Conservation (phyloP, 2,113 vertebrate species). For the Pseudolaguvia tuberculata region DNA sequence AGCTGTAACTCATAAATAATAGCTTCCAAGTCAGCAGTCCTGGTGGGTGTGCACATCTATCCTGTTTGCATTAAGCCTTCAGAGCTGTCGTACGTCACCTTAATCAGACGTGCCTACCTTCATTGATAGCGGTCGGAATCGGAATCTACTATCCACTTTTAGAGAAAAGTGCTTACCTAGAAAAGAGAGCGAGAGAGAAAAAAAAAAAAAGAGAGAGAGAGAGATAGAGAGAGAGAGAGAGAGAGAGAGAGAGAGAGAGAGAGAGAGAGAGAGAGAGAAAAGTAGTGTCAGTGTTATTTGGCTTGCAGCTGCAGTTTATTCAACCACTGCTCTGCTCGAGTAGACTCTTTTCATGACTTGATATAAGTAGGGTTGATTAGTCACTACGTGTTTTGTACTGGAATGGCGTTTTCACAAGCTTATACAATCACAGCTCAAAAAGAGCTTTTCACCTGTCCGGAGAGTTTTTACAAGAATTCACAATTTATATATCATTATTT, state of each 20-base stretch:
- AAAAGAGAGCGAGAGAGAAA: constrained; percentile 51
- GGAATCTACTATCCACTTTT: constrained; percentile 45
- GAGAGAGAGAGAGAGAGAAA: constrained; percentile 60
- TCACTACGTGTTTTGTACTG: constrained; percentile 46
- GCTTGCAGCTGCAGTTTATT: constrained; percentile 66
- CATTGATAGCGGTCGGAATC: constrained; percentile 49
- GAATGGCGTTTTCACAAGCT: constrained; percentile 47
- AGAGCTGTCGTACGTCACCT: constrained; percentile 67
- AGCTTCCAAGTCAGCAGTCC: constrained; percentile 58
- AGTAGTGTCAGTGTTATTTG: constrained; percentile 36
- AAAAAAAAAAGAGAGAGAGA: too few species aligned
- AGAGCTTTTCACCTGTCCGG: background rate
- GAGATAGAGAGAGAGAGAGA: too few species aligned
- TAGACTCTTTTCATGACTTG: constrained; percentile 52
- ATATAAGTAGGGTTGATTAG: constrained; percentile 65
- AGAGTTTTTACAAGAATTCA: background rate
- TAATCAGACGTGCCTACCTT: constrained; percentile 66
- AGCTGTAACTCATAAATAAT: constrained; percentile 68
- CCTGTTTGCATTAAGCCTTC: constrained; percentile 56
- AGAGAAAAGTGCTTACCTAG: constrained; percentile 73
- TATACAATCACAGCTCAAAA: background rate
- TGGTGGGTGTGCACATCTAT: constrained; percentile 54
- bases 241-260: too few species aligned
- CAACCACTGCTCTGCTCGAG: constrained; percentile 63
- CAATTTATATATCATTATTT: background rate